A percentile compares a stretch with the other conserved stretches of the same genome.
Conservation (phyloP, 2,888 invertebrate genomes). For the Periphyllus acericola region DNA sequence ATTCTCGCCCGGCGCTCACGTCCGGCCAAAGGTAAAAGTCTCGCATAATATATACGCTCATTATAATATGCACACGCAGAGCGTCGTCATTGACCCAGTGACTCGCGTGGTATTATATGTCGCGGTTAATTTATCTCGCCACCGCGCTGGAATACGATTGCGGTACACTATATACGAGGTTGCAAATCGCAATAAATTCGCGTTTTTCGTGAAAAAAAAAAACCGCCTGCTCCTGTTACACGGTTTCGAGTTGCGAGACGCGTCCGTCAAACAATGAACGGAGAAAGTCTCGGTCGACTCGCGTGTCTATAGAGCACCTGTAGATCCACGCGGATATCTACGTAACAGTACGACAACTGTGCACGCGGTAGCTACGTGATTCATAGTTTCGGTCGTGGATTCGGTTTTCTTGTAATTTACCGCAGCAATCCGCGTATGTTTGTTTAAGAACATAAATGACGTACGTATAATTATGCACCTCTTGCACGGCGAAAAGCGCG, state of each 20-base stretch:
- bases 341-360: neutral
- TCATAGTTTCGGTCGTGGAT: too few relatives aligned
- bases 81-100: neutral
- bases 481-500: too few relatives aligned
- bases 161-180: too few relatives aligned
- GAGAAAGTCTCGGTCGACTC: neutral
- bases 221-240: neutral
- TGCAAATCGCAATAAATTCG: neutral
- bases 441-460: too few relatives aligned
- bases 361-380: too few relatives aligned
- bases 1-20: too few relatives aligned
- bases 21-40: neutral
- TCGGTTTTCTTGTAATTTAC: too few relatives aligned
- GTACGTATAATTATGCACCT: too few relatives aligned
- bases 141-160: neutral
- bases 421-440: too few relatives aligned
- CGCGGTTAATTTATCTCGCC: neutral
- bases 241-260: neutral
- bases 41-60: neutral
- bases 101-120: neutral
- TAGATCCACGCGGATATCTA: neutral
- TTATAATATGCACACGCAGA: neutral
- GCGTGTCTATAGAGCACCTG: neutral
- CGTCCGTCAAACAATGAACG: neutral
- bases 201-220: neutral